Conservation (phyloP, 1,140 invertebrate genomes). For the Drosophila leontia region DNA sequence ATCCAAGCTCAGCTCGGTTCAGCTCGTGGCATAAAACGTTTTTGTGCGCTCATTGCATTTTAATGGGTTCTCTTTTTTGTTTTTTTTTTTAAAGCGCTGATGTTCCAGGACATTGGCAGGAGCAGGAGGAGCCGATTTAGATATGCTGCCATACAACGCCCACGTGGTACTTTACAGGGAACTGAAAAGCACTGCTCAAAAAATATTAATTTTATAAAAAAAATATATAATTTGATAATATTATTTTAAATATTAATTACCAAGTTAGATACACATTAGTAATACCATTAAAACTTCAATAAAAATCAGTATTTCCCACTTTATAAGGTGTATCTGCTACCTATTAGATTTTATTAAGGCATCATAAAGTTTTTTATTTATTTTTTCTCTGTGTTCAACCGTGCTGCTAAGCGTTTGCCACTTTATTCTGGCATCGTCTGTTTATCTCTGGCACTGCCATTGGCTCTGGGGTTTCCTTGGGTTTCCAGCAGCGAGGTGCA, state of each 20-base stretch:
- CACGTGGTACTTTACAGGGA: slow-evolving; percentile 24
- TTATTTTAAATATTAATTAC: too few relatives aligned
- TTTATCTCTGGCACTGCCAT: slow-evolving; percentile 64
- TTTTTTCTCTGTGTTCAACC: slow-evolving; percentile 6
- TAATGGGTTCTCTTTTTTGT: slow-evolving; percentile 42
- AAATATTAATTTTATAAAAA: background rate
- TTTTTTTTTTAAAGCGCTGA: slow-evolving; percentile 41
- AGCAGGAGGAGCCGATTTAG: slow-evolving; percentile 16
- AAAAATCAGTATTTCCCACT: background rate
- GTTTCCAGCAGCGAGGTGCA: slow-evolving; percentile 2
- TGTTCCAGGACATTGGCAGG: slow-evolving; percentile 24
- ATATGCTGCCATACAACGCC: slow-evolving; percentile 45
- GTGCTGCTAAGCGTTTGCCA: slow-evolving; percentile 63
- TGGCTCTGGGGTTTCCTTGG: slow-evolving; percentile 29
- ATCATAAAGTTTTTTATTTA: background rate
- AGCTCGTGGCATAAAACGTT: slow-evolving; percentile 57
- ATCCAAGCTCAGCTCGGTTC: slow-evolving; percentile 37
- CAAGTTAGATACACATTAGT: too few relatives aligned
- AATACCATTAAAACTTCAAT: too few relatives aligned
- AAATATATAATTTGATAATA: background rate
- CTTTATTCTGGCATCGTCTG: slow-evolving; percentile 67
- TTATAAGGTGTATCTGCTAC: background rate
- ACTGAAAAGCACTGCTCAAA: slow-evolving; percentile 9
- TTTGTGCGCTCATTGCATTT: slow-evolving; percentile 71
- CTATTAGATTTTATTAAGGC: background rate